Base-by-base conservation (phyloP, 1,140 invertebrate species). In the Drosophila bocqueti region DNA sequence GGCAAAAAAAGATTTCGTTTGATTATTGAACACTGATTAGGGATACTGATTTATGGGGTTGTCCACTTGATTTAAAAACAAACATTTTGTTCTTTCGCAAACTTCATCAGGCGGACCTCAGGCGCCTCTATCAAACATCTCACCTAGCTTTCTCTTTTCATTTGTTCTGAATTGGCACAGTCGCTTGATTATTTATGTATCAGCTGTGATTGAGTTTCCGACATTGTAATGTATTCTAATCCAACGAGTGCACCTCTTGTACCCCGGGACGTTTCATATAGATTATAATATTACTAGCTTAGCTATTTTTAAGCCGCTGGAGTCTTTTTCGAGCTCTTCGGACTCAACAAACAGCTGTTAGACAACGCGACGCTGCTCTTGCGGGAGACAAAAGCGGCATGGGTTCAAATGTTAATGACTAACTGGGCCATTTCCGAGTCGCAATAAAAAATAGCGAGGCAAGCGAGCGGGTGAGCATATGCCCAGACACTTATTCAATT, bases 341-440 rank as follows among this genome's bases (percentile, higher is more conserved):
- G 21, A 15, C 3, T 34, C 34, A 40, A 38, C 36, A 16, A 76
- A 69, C 75, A 78, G 75, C 75, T 78, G 75, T 78, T 78, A 78
- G 75, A 78, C 74, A 62, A 43, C 57, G 29, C 61, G 57, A 43
- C 75, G 64, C 49, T 42, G 55, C 50, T 60, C 10, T 47, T n/a
- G 38, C 4, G 40, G 40, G 54, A 10, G 38, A 31, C 40, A 54
- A 67, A 43, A 55, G n/a, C 13, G 18, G 31, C 64, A 38, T 49
- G 61, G 57, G 80, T 75, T 83, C 65, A 74, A 87, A 84, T 81
- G 73, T 87, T 83, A 89, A 84, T 87, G 81, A 89, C 68, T 81
- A 89, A 89, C 75, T 61, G 66, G 66, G 46, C 71, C 78, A 54
- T 78, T 86, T 83, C 67, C 68, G 65, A 86, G 83, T 89, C 84